Base-by-base conservation (phyloP, 2,797 vertebrate genomes). In the Pangasius sanitwongsei region DNA sequence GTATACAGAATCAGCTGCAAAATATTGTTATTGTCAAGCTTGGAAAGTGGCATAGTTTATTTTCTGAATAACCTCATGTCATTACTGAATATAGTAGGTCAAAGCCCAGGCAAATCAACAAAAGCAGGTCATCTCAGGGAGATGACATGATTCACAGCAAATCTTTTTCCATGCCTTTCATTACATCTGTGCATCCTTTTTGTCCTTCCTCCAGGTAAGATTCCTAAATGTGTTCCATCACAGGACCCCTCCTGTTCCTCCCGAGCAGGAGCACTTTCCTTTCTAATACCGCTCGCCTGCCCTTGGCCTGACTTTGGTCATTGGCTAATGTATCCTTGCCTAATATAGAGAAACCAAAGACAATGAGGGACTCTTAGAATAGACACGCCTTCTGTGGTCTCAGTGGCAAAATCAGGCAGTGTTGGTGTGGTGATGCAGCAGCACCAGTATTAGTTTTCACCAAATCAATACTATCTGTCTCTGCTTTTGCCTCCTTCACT, bases 271-370 rank as follows among this genome's bases (percentile, higher is more conserved):
- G 74, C 59, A 78, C 28, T 85, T 87, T 87, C 72, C 55, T 83
- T 75, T 78, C 72, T 90, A 83, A 75, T 87, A 61, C 83, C 80
- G 41, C 34, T 37, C n/a, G 16, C 20, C 85, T 90, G 91, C 92
- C 92, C 93, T 93, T 91, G 89, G 83, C 77, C 88, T 92, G 92
- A 92, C 93, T 93, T 94, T 95, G 92, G 88, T 92, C 91, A 90
- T 25, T 0, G 89, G 91, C 92, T 93, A 90, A 90, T 89, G 87
- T 90, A 91, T 92, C 87, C 87, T 90, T 92, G 90, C 89, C 91
- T 91, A 92, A 94, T 93, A 93, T 91, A 93, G 91, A 94, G 84
- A 92, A 91, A 91, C 90, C 89, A 91, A 88, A 93, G 92, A 92
- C 90, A 89, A 91, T 89, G 88, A 88, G 69, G 88, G 63, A 84